Percentiles rank a stretch among this genome's conserved stretches.
Conservation (phyloP, 2,888 invertebrate species). For the Cynaeus angustus region DNA sequence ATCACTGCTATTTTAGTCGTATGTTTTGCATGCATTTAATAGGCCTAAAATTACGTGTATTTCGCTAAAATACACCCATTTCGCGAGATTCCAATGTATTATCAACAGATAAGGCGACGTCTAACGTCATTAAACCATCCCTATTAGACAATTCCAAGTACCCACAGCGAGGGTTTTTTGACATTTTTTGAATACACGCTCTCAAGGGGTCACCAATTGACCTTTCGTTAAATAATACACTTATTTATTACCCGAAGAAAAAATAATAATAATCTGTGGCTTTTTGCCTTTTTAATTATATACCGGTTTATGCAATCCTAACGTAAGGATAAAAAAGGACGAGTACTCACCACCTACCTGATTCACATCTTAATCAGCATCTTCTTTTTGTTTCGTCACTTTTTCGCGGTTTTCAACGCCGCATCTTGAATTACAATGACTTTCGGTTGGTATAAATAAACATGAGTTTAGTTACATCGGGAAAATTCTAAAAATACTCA, state of each 20-base stretch:
- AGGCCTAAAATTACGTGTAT: conserved; percentile 33
- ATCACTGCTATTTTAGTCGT: conserved; percentile 27
- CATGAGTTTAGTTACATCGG: conserved; percentile 15
- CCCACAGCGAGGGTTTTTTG: too few species aligned
- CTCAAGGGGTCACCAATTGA: background rate
- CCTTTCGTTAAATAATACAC: background rate
- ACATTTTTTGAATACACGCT: too few species aligned
- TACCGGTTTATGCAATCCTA: conserved; percentile 12
- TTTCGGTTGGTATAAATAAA: conserved; percentile 16
- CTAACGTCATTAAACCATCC: conserved; percentile 27
- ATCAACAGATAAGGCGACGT: conserved; percentile 19
- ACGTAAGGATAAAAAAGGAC: background rate
- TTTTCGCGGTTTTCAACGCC: conserved; percentile 25
- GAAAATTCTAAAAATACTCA: conserved; percentile 20
- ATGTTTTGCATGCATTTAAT: conserved; percentile 44
- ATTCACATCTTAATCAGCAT: conserved; percentile 26
- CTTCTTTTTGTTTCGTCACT: conserved; percentile 7
- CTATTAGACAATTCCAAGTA: conserved; percentile 13
- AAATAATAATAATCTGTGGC: background rate
- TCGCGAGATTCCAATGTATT: background rate
- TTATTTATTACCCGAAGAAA: background rate
- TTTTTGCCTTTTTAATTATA: background rate
- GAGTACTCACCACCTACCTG: conserved; percentile 18
- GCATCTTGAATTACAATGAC: conserved; percentile 11
- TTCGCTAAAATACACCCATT: conserved; percentile 16